Conservation (phyloP, 1,140 invertebrate species). For the Charaxes varanes region DNA sequence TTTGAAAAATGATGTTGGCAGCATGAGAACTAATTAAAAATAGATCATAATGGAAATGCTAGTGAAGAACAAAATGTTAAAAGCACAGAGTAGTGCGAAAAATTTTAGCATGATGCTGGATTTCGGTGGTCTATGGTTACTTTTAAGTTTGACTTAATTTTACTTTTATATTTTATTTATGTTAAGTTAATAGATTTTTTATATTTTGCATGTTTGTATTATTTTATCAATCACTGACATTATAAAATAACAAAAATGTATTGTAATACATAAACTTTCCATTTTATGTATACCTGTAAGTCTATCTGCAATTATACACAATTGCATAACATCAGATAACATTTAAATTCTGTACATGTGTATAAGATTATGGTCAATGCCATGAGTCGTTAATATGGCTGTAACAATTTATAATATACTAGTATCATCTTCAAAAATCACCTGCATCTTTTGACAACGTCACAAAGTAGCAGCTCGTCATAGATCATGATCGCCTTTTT, state of each 20-base stretch:
- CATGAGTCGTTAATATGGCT: too few relatives aligned
- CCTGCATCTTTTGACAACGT: too few relatives aligned
- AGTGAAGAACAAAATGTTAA: conserved; percentile 39
- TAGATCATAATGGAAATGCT: conserved; percentile 42
- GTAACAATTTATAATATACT: too few relatives aligned
- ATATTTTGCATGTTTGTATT: conserved; percentile 57
- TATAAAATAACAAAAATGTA: background rate
- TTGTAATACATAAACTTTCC: background rate
- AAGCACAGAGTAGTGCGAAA: conserved; percentile 70
- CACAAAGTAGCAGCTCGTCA: too few relatives aligned
- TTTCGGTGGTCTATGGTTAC: conserved; percentile 45
- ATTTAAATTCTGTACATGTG: too few relatives aligned
- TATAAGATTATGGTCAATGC: too few relatives aligned
- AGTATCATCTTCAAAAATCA: too few relatives aligned
- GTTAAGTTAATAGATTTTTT: conserved; percentile 31
- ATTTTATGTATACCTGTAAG: conserved; percentile 24
- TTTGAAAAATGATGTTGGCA: conserved; percentile 40
- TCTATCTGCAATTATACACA: conserved; percentile 39
- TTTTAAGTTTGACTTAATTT: conserved; percentile 31
- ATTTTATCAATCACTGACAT: conserved; percentile 28
- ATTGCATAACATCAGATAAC: conserved; percentile 13
- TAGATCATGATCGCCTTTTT: too few relatives aligned
- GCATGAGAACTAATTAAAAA: conserved; percentile 61
- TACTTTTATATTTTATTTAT: conserved; percentile 31
- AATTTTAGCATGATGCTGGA: conserved; percentile 59